Evolutionary conservation across 30 jellyfish, hydroid and myxozoan genomes (phyloP).

Genomic region (Cassiopea xamachana): DNA sequence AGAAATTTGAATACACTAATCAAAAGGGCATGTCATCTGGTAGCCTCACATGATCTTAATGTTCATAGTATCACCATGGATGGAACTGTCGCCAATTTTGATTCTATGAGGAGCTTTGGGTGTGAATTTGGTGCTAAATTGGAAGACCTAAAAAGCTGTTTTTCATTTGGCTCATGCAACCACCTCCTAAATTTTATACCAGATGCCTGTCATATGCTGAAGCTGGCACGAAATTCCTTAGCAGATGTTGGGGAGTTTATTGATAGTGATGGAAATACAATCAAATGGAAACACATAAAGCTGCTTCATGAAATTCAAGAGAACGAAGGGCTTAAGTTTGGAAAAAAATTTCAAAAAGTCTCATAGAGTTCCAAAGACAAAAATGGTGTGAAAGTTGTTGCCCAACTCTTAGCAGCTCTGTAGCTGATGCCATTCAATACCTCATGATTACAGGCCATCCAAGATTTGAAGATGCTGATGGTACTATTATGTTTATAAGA

Average conservation of each 20-base stretch:
- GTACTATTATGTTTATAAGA: slow-evolving; percentile 5
- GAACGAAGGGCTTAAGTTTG: neutral
- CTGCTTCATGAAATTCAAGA: slow-evolving; percentile 33
- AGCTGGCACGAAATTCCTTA: slow-evolving; percentile 61
- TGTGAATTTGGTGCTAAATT: slow-evolving; percentile 8
- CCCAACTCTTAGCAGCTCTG: slow-evolving; percentile 42
- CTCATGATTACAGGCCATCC: neutral
- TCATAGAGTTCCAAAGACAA: slow-evolving; percentile 47
- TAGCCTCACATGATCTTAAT: neutral
- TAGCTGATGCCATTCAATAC: neutral
- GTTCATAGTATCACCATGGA: slow-evolving; percentile 13
- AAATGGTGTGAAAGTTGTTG: slow-evolving; percentile 64
- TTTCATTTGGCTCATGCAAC: neutral
- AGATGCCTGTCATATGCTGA: slow-evolving; percentile 53
- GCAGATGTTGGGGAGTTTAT: slow-evolving; percentile 50
- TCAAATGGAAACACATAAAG: slow-evolving; percentile 14
- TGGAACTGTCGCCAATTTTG: slow-evolving; percentile 28
- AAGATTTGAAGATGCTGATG: neutral
- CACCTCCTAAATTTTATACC: neutral
- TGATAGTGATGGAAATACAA: slow-evolving; percentile 14
- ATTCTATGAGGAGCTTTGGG: slow-evolving; percentile 24
- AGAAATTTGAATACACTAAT: neutral
- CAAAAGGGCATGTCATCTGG: neutral
- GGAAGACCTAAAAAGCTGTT: neutral
- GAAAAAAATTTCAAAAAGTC: slow-evolving; percentile 15